phyloP scores from a whole-genome alignment of 2,888 invertebrate species.

The Metacarcinus magister region DNA sequence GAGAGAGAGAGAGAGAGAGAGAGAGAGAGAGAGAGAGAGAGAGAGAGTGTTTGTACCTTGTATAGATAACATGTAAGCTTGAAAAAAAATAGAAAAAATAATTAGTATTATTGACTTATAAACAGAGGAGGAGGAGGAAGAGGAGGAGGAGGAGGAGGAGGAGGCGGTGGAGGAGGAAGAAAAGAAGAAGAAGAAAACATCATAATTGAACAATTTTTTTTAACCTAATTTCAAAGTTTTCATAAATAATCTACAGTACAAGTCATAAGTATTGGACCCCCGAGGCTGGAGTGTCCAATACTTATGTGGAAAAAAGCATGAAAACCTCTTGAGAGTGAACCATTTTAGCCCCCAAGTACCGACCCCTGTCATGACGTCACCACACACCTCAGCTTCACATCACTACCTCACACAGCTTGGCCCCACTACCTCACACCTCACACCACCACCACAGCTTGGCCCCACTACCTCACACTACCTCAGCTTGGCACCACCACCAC shows the following conservation, averaged over 20 bases:
- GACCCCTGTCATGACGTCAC: too few relatives aligned
- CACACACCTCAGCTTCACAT: too few relatives aligned
- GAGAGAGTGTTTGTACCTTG: conserved; percentile 58
- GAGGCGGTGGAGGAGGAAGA: not conserved
- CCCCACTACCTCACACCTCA: not conserved
- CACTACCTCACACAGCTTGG: too few relatives aligned
- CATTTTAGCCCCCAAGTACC: too few relatives aligned
- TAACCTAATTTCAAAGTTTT: too few relatives aligned
- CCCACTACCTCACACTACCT: not conserved
- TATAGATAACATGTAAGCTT: conserved; percentile 66
- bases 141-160: not conserved
- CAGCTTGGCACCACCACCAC: not conserved
- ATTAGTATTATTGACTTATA: not conserved
- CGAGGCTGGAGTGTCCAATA: too few relatives aligned
- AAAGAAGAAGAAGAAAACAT: not conserved
- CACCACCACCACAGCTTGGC: not conserved
- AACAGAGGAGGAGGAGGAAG: not conserved
- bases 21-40: not conserved
- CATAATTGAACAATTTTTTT: too few relatives aligned
- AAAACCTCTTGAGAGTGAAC: too few relatives aligned
- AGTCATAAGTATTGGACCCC: too few relatives aligned
- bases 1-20: conserved; percentile 41
- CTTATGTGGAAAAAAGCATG: too few relatives aligned
- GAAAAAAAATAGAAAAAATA: conserved; percentile 3
- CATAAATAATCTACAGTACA: too few relatives aligned